Conservation (phyloP, 2,797 vertebrate genomes). For the Darevskia nairensis region DNA sequence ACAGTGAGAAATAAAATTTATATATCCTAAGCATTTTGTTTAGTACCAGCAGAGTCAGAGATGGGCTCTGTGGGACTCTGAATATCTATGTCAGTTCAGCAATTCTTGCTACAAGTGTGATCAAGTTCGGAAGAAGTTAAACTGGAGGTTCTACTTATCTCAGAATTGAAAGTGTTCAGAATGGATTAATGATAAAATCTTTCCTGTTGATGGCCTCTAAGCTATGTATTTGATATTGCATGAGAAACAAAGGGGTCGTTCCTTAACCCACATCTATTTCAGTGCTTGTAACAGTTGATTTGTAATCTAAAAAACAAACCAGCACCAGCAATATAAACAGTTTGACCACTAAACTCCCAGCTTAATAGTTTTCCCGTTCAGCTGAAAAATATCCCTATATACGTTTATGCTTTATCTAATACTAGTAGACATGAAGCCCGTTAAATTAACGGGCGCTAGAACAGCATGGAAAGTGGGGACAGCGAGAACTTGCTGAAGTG, state of each 20-base stretch:
- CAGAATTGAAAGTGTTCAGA: background rate
- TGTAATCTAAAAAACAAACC: background rate
- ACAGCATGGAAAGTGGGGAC: no score
- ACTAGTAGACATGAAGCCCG: no score
- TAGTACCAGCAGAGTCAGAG: background rate
- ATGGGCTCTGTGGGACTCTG: background rate
- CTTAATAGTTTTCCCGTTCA: background rate
- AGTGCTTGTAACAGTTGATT: background rate
- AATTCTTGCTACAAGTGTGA: background rate
- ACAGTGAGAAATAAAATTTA: background rate
- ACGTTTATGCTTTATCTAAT: background rate
- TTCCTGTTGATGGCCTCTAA: background rate
- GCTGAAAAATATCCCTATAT: background rate
- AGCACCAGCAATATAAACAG: background rate
- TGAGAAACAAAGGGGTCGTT: background rate
- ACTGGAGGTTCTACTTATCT: background rate
- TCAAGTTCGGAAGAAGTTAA: background rate
- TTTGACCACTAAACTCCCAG: background rate
- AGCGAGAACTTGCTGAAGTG: no score
- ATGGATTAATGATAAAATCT: background rate
- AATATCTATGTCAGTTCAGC: background rate
- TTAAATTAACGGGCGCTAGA: no score
- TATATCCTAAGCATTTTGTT: background rate
- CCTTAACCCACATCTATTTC: background rate
- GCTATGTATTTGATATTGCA: background rate